Evolutionary conservation across 1,140 invertebrate species (phyloP).

Genomic region (Drosophila burlai): DNA sequence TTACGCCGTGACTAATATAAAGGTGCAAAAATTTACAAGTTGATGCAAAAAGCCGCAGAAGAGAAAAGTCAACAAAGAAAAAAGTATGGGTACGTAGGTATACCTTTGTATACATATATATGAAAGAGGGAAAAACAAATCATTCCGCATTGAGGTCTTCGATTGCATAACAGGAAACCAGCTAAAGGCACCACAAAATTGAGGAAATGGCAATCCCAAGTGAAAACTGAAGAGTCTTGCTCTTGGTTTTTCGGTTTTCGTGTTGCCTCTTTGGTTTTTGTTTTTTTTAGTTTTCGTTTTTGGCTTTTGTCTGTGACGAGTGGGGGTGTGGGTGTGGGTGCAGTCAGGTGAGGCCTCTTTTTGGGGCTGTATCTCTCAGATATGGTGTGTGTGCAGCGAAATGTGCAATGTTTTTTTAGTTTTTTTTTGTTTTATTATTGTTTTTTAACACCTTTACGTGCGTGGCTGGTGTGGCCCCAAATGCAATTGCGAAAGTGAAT

Average conservation of each 20-base stretch:
- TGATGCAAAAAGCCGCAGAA: slow-evolving; percentile 54
- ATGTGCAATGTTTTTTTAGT: slow-evolving; percentile 66
- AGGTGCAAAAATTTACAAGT: slow-evolving; percentile 74
- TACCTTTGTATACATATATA: neutral
- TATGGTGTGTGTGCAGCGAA: slow-evolving; percentile 68
- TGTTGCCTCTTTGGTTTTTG: slow-evolving; percentile 12
- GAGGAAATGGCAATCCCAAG: slow-evolving; percentile 62
- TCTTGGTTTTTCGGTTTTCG: slow-evolving; percentile 19
- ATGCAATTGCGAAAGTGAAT: slow-evolving; percentile 80
- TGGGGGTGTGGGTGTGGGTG: slow-evolving; percentile 37
- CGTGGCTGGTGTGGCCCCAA: slow-evolving; percentile 51
- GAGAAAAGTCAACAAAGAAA: slow-evolving; percentile 10
- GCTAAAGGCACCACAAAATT: slow-evolving; percentile 35
- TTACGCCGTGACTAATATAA: slow-evolving; percentile 39
- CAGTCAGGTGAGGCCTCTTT: slow-evolving; percentile 61
- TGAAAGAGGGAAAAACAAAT: slow-evolving; percentile 17
- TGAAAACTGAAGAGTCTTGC: slow-evolving; percentile 44
- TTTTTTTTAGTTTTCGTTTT: slow-evolving; percentile 12
- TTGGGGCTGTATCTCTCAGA: slow-evolving; percentile 25
- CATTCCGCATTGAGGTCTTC: slow-evolving; percentile 33
- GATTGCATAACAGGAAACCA: slow-evolving; percentile 62
- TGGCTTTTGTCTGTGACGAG: slow-evolving; percentile 1
- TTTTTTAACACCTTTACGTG: slow-evolving; percentile 58
- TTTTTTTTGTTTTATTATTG: slow-evolving; percentile 18
- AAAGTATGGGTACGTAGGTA: slow-evolving; percentile 7